Percentiles rank a stretch among this genome's conserved stretches.
These are phyloP conservation scores for Eulemur coronatus DNA, from an alignment of 2,797 vertebrate species.

Conservation along the genomic window DNA sequence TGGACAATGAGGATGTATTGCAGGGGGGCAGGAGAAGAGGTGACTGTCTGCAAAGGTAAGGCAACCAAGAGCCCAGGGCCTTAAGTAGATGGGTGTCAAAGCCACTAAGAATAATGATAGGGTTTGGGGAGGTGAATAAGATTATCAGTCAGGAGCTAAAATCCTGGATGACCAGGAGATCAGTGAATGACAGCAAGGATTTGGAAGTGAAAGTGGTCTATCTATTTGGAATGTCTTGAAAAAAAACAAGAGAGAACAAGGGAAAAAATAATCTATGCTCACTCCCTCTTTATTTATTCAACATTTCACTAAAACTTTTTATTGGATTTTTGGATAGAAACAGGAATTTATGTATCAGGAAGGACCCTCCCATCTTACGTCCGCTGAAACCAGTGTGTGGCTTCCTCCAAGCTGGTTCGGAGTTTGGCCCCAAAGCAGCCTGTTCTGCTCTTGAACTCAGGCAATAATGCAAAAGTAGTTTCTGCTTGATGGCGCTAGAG, in stretches of 20 bases:
- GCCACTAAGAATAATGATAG: neutral
- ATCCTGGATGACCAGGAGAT: neutral
- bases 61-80: neutral
- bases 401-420: neutral
- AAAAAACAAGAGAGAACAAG: neutral
- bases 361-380: neutral
- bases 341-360: neutral
- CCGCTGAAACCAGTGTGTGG: neutral
- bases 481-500: neutral
- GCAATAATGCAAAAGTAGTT: neutral
- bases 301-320: slow-evolving; percentile 7
- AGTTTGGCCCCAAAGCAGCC: neutral
- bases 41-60: neutral
- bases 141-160: neutral
- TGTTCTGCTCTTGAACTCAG: neutral
- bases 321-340: neutral
- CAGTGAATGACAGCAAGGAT: neutral
- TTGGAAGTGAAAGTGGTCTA: neutral
- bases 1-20: neutral
- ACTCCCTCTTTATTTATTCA: neutral
- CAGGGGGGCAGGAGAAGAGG: neutral
- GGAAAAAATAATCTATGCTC: neutral
- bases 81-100: neutral
- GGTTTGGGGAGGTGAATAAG: neutral
- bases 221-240: neutral